Evolutionary conservation across 2,888 invertebrate species (phyloP).

Genomic region (Eupithecia subumbrata): DNA sequence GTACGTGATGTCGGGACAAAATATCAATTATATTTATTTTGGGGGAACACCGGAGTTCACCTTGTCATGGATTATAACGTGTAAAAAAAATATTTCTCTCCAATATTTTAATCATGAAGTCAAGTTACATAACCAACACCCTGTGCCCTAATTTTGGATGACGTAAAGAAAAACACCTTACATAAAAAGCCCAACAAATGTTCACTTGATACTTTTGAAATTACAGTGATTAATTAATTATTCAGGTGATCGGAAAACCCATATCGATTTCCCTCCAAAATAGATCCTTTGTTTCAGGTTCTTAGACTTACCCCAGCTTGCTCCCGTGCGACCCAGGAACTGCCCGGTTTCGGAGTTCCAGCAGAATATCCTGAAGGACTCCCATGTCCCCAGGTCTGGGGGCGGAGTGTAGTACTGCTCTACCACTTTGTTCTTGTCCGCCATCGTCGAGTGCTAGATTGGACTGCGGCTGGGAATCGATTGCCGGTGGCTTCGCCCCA

Average conservation of each 20-base stretch:
- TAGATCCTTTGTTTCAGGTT: slow-evolving; percentile 27
- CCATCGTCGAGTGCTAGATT: slow-evolving; percentile 84
- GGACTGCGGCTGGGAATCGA: slow-evolving; percentile 79
- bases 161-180: neutral
- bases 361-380: slow-evolving; percentile 92
- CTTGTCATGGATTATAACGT: neutral
- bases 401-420: slow-evolving; percentile 92
- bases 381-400: slow-evolving; percentile 93
- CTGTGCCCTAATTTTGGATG: slow-evolving; percentile 13
- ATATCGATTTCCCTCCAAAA: slow-evolving; percentile 65
- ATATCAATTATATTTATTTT: neutral
- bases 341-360: slow-evolving; percentile 97
- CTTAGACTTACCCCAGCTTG: slow-evolving; percentile 95
- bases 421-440: slow-evolving; percentile 88
- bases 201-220: neutral
- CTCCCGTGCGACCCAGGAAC: slow-evolving; percentile 95
- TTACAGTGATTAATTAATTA: slow-evolving; percentile 9
- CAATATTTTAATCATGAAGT: slow-evolving; percentile 29
- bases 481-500: slow-evolving; percentile 72
- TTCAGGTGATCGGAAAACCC: slow-evolving; percentile 30
- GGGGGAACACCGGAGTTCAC: neutral
- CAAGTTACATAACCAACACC: slow-evolving; percentile 37
- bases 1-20: neutral
- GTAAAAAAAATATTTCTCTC: neutral
- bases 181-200: neutral